Conservation (phyloP, 2,797 vertebrate species). For the Synanceia verrucosa region DNA sequence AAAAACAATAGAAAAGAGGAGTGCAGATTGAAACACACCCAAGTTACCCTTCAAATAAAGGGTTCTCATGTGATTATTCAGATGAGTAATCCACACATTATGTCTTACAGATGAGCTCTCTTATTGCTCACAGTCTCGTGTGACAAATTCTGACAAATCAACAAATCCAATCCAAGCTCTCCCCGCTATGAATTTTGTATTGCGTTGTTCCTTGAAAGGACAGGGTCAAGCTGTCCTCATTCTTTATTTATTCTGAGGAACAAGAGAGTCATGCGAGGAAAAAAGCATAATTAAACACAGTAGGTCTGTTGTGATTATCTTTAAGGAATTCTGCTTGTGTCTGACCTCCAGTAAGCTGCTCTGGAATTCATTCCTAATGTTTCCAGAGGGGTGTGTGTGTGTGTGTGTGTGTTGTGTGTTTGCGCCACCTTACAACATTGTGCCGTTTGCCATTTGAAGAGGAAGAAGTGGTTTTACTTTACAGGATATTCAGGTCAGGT, state of each 20-base stretch:
- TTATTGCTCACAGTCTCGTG: slow-evolving; percentile 3
- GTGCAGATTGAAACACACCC: background rate
- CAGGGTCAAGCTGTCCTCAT: slow-evolving; percentile 57
- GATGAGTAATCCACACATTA: background rate
- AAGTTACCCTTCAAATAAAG: background rate
- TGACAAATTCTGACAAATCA: slow-evolving; percentile 7
- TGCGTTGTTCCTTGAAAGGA: slow-evolving; percentile 24
- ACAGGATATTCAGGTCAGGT: slow-evolving; percentile 7
- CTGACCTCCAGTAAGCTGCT: slow-evolving; percentile 63
- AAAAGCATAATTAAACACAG: slow-evolving; percentile 54
- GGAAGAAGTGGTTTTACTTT: slow-evolving; percentile 1
- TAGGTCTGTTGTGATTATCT: slow-evolving; percentile 61
- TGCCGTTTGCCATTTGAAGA: slow-evolving; percentile 17
- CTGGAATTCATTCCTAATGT: slow-evolving; percentile 52
- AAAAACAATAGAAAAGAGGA: no score
- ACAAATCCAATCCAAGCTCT: slow-evolving; percentile 9
- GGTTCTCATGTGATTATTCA: slow-evolving; percentile 28
- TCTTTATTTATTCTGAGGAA: slow-evolving; percentile 50
- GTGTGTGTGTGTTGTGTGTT: slow-evolving; percentile 6
- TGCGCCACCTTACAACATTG: background rate
- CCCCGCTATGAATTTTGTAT: slow-evolving; percentile 19
- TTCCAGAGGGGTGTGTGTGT: background rate
- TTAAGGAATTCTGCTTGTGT: slow-evolving; percentile 62
- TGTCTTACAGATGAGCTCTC: slow-evolving; percentile 23
- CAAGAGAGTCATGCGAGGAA: slow-evolving; percentile 32